phyloP scores from a whole-genome alignment of 2,797 vertebrate species.

The Poecilia wingei region DNA sequence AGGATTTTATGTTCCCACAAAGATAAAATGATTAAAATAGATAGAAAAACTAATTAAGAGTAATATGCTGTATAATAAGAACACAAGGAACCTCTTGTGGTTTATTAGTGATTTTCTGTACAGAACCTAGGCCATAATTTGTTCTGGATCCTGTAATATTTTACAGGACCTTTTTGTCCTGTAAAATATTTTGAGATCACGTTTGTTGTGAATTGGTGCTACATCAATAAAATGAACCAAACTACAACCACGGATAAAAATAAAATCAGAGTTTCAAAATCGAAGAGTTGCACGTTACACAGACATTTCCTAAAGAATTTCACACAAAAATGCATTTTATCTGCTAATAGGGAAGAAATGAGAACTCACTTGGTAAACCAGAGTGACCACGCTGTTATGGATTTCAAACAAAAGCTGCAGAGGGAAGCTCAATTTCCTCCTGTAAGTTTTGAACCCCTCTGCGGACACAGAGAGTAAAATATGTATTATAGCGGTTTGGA shows the following conservation, averaged over 20 bases:
- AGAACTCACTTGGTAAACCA: slow-evolving; percentile 17
- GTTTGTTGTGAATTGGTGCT: not conserved
- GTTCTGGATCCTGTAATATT: too few relatives aligned
- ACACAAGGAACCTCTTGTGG: not conserved
- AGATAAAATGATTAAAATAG: not conserved
- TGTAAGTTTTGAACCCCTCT: slow-evolving; percentile 32
- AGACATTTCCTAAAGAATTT: not conserved
- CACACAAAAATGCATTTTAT: slow-evolving; percentile 15
- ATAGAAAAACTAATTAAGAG: not conserved
- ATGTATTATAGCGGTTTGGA: slow-evolving; percentile 49
- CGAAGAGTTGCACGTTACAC: not conserved
- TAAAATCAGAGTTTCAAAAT: not conserved
- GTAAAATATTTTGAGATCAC: not conserved
- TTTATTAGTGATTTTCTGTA: not conserved
- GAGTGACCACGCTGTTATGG: slow-evolving; percentile 1
- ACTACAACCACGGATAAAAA: not conserved
- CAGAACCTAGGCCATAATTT: not conserved
- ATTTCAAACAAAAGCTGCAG: slow-evolving; percentile 14
- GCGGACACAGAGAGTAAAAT: slow-evolving; percentile 34
- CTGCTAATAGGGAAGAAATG: slow-evolving; percentile 21
- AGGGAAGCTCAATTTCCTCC: slow-evolving; percentile 25
- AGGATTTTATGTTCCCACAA: not conserved
- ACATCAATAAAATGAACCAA: not conserved
- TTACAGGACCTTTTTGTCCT: too few relatives aligned
- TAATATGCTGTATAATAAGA: not conserved